Evolutionary conservation across 2,888 invertebrate species (phyloP).

Genomic region (Papilio gigon): DNA sequence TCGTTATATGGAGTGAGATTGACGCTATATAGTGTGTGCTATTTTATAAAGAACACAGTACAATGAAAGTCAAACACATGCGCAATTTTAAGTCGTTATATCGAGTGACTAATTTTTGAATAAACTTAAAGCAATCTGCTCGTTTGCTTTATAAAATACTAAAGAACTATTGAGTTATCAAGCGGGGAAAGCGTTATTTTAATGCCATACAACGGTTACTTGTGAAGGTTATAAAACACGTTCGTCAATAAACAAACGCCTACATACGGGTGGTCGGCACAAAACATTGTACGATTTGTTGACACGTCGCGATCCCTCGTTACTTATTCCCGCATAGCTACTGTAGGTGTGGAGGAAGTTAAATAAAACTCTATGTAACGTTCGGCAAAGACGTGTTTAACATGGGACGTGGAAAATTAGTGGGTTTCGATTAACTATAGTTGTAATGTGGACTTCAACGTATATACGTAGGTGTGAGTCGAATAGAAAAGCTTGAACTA

Average conservation of each 20-base stretch:
- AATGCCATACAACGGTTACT: conserved; percentile 44
- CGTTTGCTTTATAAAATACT: too few species aligned
- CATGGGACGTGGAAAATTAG: not conserved
- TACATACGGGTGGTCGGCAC: conserved; percentile 73
- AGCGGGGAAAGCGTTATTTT: not conserved
- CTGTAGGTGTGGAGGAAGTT: conserved; percentile 23
- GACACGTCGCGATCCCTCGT: conserved; percentile 57
- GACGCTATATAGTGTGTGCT: too few species aligned
- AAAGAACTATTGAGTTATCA: not conserved
- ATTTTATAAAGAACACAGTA: too few species aligned
- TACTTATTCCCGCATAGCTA: conserved; percentile 36
- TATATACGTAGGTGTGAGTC: not conserved
- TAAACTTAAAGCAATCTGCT: too few species aligned
- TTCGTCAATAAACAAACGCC: conserved; percentile 67
- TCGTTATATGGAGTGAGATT: too few species aligned
- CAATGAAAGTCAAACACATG: too few species aligned
- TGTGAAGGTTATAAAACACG: conserved; percentile 63
- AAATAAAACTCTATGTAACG: conserved; percentile 18
- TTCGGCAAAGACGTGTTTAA: conserved; percentile 5
- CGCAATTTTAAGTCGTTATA: too few species aligned
- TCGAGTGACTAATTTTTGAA: too few species aligned
- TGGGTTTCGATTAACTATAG: not conserved
- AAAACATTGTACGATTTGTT: conserved; percentile 70
- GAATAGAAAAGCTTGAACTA: too few species aligned
- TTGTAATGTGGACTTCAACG: not conserved